Evolutionary conservation across 2,797 vertebrate species (phyloP).

Genomic region (Ciconia nigra): DNA sequence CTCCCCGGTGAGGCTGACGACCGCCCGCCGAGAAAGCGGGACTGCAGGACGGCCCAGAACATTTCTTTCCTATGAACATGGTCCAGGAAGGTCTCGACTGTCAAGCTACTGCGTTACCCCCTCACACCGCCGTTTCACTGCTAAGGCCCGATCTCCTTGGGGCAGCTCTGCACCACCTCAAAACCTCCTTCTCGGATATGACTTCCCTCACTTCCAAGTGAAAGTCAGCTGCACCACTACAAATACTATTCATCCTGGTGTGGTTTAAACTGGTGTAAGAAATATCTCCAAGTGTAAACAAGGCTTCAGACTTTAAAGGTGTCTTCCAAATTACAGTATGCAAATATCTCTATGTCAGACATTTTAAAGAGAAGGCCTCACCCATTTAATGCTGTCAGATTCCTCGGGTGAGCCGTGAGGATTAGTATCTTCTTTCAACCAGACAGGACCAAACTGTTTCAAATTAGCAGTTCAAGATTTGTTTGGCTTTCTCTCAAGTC

Average conservation of each 20-base stretch:
- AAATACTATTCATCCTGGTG: background rate
- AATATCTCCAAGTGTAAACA: conserved; percentile 24
- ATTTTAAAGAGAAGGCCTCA: background rate
- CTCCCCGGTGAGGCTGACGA: background rate
- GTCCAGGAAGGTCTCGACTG: background rate
- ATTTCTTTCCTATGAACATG: background rate
- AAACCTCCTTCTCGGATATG: background rate
- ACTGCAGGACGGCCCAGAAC: background rate
- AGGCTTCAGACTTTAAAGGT: conserved; percentile 20
- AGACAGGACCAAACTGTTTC: conserved; percentile 33
- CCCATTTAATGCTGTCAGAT: background rate
- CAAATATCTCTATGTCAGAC: background rate
- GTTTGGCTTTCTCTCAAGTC: conserved; percentile 55
- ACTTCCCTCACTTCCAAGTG: background rate
- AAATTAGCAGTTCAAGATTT: background rate
- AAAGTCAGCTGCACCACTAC: background rate
- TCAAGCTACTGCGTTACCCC: background rate
- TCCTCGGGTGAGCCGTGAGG: background rate
- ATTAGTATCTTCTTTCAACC: background rate
- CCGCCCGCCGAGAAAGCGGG: background rate
- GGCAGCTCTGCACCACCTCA: background rate
- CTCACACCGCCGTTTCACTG: background rate
- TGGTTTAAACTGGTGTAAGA: background rate
- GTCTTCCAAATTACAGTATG: background rate
- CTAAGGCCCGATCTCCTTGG: background rate